These are phyloP conservation scores for Micrasema longulum DNA, from an alignment of 1,140 invertebrate species.

Conservation along the genomic window DNA sequence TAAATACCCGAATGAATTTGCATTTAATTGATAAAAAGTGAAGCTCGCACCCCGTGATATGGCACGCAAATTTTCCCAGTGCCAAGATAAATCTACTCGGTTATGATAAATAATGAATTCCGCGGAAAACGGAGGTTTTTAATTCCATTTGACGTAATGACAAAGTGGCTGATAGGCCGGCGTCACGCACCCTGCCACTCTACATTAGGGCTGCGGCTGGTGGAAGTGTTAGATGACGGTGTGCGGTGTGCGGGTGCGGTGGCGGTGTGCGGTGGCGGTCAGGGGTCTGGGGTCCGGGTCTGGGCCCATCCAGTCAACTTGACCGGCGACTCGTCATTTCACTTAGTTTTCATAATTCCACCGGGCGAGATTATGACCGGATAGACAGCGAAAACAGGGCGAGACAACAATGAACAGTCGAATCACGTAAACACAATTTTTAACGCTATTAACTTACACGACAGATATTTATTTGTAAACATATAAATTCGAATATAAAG, in stretches of 20 bases:
- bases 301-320: too few species aligned
- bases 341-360: constrained; percentile 14
- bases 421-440: too few species aligned
- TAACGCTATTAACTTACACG: too few species aligned
- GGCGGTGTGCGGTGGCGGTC: not conserved
- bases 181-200: constrained; percentile 29
- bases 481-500: too few species aligned
- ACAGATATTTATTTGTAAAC: too few species aligned
- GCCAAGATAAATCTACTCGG: constrained; percentile 24
- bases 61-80: constrained; percentile 6
- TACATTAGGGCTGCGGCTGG: constrained; percentile 9
- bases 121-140: constrained; percentile 31
- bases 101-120: constrained; percentile 39
- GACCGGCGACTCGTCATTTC: constrained; percentile 13
- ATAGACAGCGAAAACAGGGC: not conserved
- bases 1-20: not conserved
- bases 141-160: constrained; percentile 39
- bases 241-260: not conserved
- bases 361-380: constrained; percentile 5
- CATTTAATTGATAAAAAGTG: not conserved
- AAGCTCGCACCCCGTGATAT: not conserved
- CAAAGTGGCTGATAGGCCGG: constrained; percentile 27
- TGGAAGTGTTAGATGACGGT: not conserved
- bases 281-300: too few species aligned
- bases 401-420: too few species aligned